These are phyloP conservation scores for Calidris pugnax DNA, from an alignment of 2,113 vertebrate genomes.

Conservation along the genomic window DNA sequence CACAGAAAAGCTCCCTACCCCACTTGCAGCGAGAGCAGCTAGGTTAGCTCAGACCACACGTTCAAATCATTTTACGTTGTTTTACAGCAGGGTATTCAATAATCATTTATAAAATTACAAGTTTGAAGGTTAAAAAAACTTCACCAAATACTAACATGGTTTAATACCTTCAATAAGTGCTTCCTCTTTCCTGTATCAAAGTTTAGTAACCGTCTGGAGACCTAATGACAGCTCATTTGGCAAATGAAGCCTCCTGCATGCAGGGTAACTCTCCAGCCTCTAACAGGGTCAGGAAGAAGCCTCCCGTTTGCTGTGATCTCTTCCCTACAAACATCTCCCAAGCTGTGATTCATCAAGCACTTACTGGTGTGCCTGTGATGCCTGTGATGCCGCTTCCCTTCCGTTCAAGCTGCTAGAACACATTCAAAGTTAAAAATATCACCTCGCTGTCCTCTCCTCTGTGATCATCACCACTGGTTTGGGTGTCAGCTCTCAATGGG, in stretches of 20 bases:
- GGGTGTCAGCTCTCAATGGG: background rate
- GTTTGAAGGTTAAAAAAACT: background rate
- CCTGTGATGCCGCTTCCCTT: background rate
- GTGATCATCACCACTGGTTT: background rate
- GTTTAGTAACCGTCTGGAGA: background rate
- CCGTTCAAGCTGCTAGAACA: background rate
- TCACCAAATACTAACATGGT: background rate
- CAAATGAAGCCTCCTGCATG: background rate
- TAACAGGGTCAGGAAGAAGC: background rate
- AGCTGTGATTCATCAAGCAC: background rate
- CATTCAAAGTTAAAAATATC: background rate
- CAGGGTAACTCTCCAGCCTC: background rate
- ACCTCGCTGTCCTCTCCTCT: background rate
- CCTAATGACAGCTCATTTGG: background rate
- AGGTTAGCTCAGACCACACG: background rate
- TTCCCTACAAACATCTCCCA: background rate
- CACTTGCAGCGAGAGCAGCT: background rate
- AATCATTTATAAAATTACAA: background rate
- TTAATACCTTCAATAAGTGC: background rate
- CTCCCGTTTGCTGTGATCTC: background rate
- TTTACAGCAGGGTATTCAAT: background rate
- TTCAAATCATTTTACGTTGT: background rate
- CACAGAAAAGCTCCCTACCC: background rate
- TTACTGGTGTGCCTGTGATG: background rate
- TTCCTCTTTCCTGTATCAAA: background rate